Base-by-base conservation (phyloP, 2,888 invertebrate species). In the Ectemnius lituratus region DNA sequence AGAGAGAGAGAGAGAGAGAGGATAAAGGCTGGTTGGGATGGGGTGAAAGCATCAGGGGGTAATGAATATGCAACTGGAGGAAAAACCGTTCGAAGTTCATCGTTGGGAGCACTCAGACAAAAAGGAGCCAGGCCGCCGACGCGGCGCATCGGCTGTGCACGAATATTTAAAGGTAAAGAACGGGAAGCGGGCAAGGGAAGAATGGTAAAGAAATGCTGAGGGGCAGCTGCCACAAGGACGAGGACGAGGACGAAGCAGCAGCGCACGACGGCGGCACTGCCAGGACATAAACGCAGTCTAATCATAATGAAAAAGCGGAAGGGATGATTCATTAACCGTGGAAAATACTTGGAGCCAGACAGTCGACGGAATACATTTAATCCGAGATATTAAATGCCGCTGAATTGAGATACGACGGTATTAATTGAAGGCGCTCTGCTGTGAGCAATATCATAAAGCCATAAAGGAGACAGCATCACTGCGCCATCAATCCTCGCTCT, bases 211-310 rank as follows among this genome's bases (percentile, higher is more conserved):
- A 52, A 56, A 57, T 56, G 59, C 60, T 65, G 60, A 69, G 69
- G 56, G 37, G 23, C 37, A 37, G 37, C 37, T 37, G 37, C 37
- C 37, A 37, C 37, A 11, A 37, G 37, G 37, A 37, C 8, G 37
- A 37, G 37, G 37, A 37, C 23, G 23, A 23, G 37, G 37, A 6
- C 37, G 11, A 37, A 37, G 37, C 37, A 4, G 8, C 1, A 8
- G 23, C 23, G 23, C 3, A 23, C 23, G 23, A 3, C 23, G 23
- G 23, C 23, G 23, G 23, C 23, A 23, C 2, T 23, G 23, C 23
- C 47, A 14, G 66, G 69, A 76, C 70, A 62, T 70, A 70, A 81
- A 78, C 73, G 68, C 70, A 61, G 57, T 62, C 61, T 60, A 64
- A 67, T 70, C 60, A 52, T 56, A 68, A 75, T 71, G 60, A 69